phyloP scores from a whole-genome alignment of 1,140 invertebrate genomes.

The Goniozus legneri region DNA sequence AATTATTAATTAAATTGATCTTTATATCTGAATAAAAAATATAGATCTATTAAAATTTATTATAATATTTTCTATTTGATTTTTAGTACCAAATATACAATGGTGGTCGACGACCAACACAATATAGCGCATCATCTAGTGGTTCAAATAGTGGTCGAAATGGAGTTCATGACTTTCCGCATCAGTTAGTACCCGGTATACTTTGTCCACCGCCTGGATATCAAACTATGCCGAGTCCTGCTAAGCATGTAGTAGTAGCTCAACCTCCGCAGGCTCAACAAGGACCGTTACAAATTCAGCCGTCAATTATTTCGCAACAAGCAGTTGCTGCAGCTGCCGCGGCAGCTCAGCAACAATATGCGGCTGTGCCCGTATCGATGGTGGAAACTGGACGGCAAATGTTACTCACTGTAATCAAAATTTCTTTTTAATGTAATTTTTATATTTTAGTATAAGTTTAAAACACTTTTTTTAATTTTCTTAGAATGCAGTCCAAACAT shows the following conservation, averaged over 20 bases:
- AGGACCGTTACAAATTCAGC: slow-evolving; percentile 63
- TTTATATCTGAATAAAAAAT: slow-evolving; percentile 3
- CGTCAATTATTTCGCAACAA: slow-evolving; percentile 66
- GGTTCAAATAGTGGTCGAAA: slow-evolving; percentile 46
- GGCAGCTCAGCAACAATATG: slow-evolving; percentile 74
- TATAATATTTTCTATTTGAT: slow-evolving; percentile 4
- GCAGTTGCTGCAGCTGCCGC: slow-evolving; percentile 57
- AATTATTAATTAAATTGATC: not conserved
- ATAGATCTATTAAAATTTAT: slow-evolving; percentile 2
- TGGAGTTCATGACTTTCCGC: slow-evolving; percentile 67
- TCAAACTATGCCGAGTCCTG: slow-evolving; percentile 78
- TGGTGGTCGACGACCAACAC: slow-evolving; percentile 66
- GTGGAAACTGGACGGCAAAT: slow-evolving; percentile 73
- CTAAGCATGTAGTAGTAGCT: slow-evolving; percentile 86
- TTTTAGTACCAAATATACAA: slow-evolving; percentile 83
- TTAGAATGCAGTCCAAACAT: slow-evolving; percentile 75
- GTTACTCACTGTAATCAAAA: slow-evolving; percentile 53
- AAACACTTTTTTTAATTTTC: slow-evolving; percentile 19
- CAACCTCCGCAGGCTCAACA: slow-evolving; percentile 54
- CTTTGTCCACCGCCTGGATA: slow-evolving; percentile 81
- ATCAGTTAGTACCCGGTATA: slow-evolving; percentile 87
- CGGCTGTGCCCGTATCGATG: slow-evolving; percentile 81
- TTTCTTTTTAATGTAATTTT: not conserved
- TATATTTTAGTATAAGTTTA: not conserved
- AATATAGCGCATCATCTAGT: slow-evolving; percentile 49